A percentile compares a stretch with the other conserved stretches of the same genome.
Conservation (phyloP, 2,888 invertebrate genomes). For the Acronicta leporina region DNA sequence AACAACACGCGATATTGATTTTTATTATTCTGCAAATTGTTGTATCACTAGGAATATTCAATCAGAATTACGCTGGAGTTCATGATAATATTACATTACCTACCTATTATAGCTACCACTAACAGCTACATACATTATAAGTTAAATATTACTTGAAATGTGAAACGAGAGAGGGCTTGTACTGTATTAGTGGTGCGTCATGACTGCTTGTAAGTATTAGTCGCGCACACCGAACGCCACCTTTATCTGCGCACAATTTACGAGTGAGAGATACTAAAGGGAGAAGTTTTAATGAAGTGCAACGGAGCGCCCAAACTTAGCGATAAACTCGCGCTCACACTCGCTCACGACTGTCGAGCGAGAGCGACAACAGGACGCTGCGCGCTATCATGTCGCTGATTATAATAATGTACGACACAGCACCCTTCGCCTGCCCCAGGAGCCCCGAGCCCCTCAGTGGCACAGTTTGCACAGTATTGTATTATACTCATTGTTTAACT, state of each 20-base stretch:
- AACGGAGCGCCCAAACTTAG: conserved; percentile 8
- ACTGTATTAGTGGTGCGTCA: background rate
- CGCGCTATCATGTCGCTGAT: background rate
- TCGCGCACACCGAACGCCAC: conserved; percentile 1
- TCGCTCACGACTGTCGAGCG: background rate
- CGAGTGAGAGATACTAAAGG: conserved; percentile 11
- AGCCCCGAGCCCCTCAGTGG: background rate
- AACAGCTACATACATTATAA: too few relatives aligned
- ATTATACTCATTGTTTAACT: conserved; percentile 6
- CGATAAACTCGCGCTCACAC: conserved; percentile 4
- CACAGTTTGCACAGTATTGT: background rate
- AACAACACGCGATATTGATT: too few relatives aligned
- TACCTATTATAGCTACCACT: too few relatives aligned
- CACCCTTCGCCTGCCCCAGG: background rate
- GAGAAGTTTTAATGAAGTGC: conserved; percentile 25
- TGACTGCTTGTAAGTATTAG: background rate
- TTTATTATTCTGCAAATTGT: too few relatives aligned
- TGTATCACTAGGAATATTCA: too few relatives aligned
- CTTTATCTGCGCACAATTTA: conserved; percentile 9
- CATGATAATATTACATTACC: too few relatives aligned
- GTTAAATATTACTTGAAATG: too few relatives aligned
- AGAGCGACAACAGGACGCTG: background rate
- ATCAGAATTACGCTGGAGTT: too few relatives aligned
- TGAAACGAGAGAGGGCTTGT: too few relatives aligned
- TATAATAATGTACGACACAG: too few relatives aligned